Evolutionary conservation across 2,797 vertebrate genomes (phyloP).

Genomic region (Poeciliopsis presidionis): DNA sequence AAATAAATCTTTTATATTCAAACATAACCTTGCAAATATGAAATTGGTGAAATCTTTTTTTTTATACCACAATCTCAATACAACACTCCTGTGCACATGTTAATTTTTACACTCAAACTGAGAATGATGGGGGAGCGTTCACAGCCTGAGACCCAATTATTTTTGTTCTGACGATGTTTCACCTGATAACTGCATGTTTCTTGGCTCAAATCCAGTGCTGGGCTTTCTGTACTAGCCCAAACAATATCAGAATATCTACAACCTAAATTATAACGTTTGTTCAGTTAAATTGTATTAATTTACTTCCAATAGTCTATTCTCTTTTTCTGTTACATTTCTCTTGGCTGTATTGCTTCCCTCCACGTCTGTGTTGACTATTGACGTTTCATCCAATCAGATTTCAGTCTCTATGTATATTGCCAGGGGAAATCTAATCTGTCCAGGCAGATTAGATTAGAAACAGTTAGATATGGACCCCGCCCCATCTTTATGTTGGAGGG

Average conservation of each 20-base stretch:
- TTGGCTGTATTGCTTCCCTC: too few relatives aligned
- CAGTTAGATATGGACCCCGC: background rate
- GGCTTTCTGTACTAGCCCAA: background rate
- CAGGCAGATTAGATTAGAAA: too few relatives aligned
- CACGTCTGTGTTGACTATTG: too few relatives aligned
- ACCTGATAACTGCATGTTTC: conserved; percentile 1
- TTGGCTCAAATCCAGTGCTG: background rate
- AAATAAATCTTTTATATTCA: conserved; percentile 11
- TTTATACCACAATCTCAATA: background rate
- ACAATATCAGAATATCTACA: too few relatives aligned
- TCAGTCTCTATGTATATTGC: too few relatives aligned
- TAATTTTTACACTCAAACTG: conserved; percentile 3
- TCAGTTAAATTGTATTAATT: too few relatives aligned
- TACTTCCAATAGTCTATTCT: too few relatives aligned
- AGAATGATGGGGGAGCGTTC: background rate
- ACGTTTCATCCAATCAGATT: too few relatives aligned
- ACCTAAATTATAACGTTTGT: too few relatives aligned
- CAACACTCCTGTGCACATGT: background rate
- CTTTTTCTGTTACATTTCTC: too few relatives aligned
- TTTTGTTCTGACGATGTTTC: conserved; percentile 25
- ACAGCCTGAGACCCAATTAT: conserved; percentile 9
- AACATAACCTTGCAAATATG: conserved; percentile 10
- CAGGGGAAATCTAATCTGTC: too few relatives aligned
- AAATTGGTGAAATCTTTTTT: background rate
- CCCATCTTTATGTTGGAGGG: too few relatives aligned